A percentile compares a stretch with the other conserved stretches of the same genome.
phyloP scores from a whole-genome alignment of 2,797 vertebrate species.

The Rhynchotus rufescens region DNA sequence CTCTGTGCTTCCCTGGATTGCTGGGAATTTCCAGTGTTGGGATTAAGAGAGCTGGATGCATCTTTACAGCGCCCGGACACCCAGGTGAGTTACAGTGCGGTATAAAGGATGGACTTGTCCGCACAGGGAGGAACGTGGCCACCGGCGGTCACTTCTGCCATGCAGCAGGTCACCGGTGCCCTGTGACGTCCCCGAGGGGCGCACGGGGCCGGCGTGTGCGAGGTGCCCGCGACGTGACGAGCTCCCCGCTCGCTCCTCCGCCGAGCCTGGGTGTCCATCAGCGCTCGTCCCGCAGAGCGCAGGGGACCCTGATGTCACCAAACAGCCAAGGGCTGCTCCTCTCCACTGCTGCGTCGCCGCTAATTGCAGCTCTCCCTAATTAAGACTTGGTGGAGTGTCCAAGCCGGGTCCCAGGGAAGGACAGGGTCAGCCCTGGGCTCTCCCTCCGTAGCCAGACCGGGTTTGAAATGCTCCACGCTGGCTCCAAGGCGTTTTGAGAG shows the following conservation, averaged over 20 bases:
- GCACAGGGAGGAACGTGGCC: too few relatives aligned
- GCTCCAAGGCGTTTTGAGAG: neutral
- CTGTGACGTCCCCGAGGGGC: neutral
- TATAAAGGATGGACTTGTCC: too few relatives aligned
- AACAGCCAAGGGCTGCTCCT: neutral
- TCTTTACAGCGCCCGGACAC: neutral
- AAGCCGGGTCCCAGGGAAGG: neutral
- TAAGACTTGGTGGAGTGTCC: neutral
- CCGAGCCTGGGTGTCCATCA: neutral
- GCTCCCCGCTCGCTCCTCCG: accelerated
- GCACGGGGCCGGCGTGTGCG: accelerated
- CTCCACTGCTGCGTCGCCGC: neutral
- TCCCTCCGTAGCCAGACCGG: neutral
- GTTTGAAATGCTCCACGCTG: neutral
- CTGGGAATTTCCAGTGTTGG: neutral
- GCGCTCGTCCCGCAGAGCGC: neutral
- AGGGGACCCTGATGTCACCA: neutral
- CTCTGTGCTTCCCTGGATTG: neutral
- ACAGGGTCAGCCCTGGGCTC: neutral
- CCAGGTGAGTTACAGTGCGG: neutral
- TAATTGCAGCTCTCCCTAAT: conserved; percentile 12
- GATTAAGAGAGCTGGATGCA: neutral
- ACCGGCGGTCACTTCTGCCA: accelerated
- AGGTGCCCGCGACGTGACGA: accelerated
- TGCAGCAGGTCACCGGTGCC: neutral